Evolutionary conservation across 2,888 invertebrate species (phyloP), one percentile per base, ranked within the genome.

Genomic region (Macropis europaea): DNA sequence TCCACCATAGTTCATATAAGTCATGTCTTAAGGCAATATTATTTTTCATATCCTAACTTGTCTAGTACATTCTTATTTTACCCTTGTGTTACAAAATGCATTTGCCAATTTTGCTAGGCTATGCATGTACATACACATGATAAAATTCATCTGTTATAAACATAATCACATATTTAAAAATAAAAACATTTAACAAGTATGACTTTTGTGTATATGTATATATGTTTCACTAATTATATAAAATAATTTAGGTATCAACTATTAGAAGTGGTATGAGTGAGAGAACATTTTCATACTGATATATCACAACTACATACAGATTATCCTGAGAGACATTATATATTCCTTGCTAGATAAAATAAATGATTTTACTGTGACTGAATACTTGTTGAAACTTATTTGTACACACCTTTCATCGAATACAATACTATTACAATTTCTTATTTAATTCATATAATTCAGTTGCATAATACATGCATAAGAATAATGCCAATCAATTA

Each of bases 1-100:
- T 64, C 7, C 48, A 73, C 43, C 60, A 54, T 67, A 67, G 62
- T 60, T 69, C 28, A 69, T 43, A 34, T 64, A 75, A 36, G 45
- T 64, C 36, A 40, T 76, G 53, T 86, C 64, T 79, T 83, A 86
- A 85, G 84, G 84, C 84, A 84, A 82, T 84, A 69, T 74, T 73
- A 63, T 60, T 73, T 56, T 59, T 28, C 59, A 36, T 76, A 63
- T 73, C 32, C 62, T 67, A 68, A 60, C 40, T 34, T 48, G 30
- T 17, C 52, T 47, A 47, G 36, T 48, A 54, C 11, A 48, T 45
- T 61, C 48, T 36, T 52, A 6, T 48, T 30, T 53, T 59, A 52
- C 28, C 26, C 47, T 48, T 6, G 9, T 54, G 19, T 69, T 47
- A 47, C 54, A 70, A 70, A 70, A 69, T 70, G 59, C 59, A 53